Conservation (phyloP, 2,888 invertebrate species). For the Esperia sulphurella region DNA sequence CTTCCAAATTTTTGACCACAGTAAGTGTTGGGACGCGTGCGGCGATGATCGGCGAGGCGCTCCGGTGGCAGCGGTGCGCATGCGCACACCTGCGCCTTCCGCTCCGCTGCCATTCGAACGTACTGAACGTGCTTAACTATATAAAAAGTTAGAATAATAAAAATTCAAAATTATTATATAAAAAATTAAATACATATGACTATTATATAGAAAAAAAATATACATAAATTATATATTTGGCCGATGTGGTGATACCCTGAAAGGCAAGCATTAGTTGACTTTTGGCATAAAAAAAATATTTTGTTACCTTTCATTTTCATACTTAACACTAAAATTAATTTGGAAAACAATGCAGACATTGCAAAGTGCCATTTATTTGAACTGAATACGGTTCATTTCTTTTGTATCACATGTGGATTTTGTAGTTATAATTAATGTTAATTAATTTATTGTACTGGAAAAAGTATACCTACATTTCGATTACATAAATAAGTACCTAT, state of each 20-base stretch:
- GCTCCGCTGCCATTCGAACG: slow-evolving; percentile 31
- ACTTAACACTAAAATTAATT: slow-evolving; percentile 43
- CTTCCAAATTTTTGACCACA: slow-evolving; percentile 84
- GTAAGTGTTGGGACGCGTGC: slow-evolving; percentile 79
- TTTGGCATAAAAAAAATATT: slow-evolving; percentile 77
- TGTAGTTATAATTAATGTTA: slow-evolving; percentile 50
- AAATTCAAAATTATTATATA: slow-evolving; percentile 80
- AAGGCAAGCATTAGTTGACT: slow-evolving; percentile 81
- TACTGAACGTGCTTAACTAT: slow-evolving; percentile 68
- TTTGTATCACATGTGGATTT: slow-evolving; percentile 54
- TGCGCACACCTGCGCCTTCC: background rate
- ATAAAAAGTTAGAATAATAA: slow-evolving; percentile 72
- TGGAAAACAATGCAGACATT: slow-evolving; percentile 66
- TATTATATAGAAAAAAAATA: slow-evolving; percentile 77
- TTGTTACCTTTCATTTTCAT: slow-evolving; percentile 52
- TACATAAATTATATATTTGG: slow-evolving; percentile 76
- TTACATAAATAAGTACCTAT: slow-evolving; percentile 67
- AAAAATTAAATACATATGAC: slow-evolving; percentile 77
- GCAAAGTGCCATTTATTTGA: slow-evolving; percentile 70
- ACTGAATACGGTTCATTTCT: slow-evolving; percentile 22
- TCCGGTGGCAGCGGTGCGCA: slow-evolving; percentile 24
- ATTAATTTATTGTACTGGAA: slow-evolving; percentile 56
- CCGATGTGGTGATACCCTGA: slow-evolving; percentile 86
- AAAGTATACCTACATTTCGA: slow-evolving; percentile 50
- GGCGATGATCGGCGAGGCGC: slow-evolving; percentile 62